Evolutionary conservation across 2,888 invertebrate genomes (phyloP).

Genomic region (Dermolepida albohirtum): DNA sequence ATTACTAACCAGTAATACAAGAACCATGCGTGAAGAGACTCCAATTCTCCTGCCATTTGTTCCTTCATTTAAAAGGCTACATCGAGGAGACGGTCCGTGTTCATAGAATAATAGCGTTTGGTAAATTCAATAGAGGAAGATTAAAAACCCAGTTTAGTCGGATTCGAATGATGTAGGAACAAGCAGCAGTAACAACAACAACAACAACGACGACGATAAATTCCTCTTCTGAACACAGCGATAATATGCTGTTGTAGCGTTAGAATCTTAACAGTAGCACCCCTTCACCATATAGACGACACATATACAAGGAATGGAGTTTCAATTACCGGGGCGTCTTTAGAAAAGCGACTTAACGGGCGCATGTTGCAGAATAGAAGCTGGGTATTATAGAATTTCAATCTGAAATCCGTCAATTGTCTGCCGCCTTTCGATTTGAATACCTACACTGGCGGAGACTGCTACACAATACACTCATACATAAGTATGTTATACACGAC

Average conservation of each 20-base stretch:
- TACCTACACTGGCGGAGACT: slow-evolving; percentile 44
- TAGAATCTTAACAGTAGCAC: slow-evolving; percentile 39
- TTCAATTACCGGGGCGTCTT: slow-evolving; percentile 62
- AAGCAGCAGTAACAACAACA: slow-evolving; percentile 8
- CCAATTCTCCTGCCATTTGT: slow-evolving; percentile 22
- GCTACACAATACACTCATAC: slow-evolving; percentile 21
- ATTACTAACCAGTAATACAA: neutral
- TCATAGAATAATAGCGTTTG: slow-evolving; percentile 53
- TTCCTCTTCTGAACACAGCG: slow-evolving; percentile 10
- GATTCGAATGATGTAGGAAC: slow-evolving; percentile 27
- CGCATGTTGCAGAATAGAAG: slow-evolving; percentile 62
- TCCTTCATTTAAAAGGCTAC: slow-evolving; percentile 17
- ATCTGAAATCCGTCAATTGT: slow-evolving; percentile 64
- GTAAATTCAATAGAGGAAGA: slow-evolving; percentile 61
- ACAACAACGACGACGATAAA: slow-evolving; percentile 17
- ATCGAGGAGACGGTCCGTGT: slow-evolving; percentile 26
- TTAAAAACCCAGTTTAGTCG: slow-evolving; percentile 56
- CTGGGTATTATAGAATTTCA: slow-evolving; percentile 62
- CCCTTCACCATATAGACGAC: slow-evolving; percentile 36
- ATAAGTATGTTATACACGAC: slow-evolving; percentile 25
- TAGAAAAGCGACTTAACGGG: slow-evolving; percentile 62
- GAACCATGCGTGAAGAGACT: slow-evolving; percentile 30
- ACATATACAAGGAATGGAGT: slow-evolving; percentile 55
- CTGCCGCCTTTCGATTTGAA: slow-evolving; percentile 52
- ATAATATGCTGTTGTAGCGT: slow-evolving; percentile 30